Base-by-base conservation (phyloP, 2,888 invertebrate genomes). In the Ectropis crepuscularia region DNA sequence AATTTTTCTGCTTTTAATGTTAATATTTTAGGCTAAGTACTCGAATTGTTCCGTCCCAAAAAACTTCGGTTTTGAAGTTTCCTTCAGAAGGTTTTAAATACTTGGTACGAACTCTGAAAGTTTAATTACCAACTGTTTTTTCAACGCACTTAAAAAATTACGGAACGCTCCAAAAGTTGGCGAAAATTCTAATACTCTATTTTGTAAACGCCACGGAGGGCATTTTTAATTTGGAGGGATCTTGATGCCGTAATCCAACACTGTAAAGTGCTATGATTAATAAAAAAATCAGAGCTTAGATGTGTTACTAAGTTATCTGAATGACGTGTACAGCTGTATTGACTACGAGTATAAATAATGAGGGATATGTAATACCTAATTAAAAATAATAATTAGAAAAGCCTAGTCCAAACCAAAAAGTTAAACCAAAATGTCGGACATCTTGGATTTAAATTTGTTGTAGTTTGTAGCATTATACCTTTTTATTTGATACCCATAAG, bases 141-240 rank as follows among this genome's bases (percentile, higher is more conserved):
- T 41, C 41, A 41, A 39, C 41, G 42, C 41, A 49, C 48, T 41
- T 49, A 41, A 49, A 47, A 39, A 42, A 49, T 57, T 49, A 49
- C 41, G 46, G 9, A 43, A 54, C 41, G 46, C 38, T 57, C 47
- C 6, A 53, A 60, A 65, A 53, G 43, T 50, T 61, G 41, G n/a
- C n/a, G 28, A 10, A 57, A 57, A 57, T 48, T 55, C 11, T 49
- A 51, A 59, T 51, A 45, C 43, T 45, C 54, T 49, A 54, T 61
- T 45, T 53, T 39, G 42, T 49, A 55, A 61, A 48, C 53, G 48
- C 45, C 36, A 36, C 58, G 65, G 54, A 42, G 41, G 67, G 63
- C 63, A 71, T 74, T 74, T 72, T 71, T 74, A 74, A 74, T 74
- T 71, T 71, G 61, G 51, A 54, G 53, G 50, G 51, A 61, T 60